Base-by-base conservation (phyloP, 2,797 vertebrate genomes). In the Premnoplex brunnescens region DNA sequence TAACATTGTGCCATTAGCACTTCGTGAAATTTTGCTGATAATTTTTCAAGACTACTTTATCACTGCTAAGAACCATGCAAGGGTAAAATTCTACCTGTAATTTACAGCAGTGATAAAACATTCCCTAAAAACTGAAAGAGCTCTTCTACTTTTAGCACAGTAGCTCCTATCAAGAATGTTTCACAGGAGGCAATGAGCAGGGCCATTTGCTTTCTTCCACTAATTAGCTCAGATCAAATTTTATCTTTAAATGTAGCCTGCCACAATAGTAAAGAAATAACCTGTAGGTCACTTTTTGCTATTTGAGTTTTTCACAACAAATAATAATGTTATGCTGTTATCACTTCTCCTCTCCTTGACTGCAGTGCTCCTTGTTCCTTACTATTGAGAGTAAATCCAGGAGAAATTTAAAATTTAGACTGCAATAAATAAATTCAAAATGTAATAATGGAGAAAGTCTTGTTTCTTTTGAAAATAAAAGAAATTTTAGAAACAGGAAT, bases 101-200 rank as follows among this genome's bases (percentile, higher is more conserved):
- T 94, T 94, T 97, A 87, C 76, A 94, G 36, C 54, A 41, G 28
- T 68, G 75, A 77, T 83, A 91, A 93, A 92, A 62, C 2, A 15
- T 55, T 77, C 48, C n/a, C 36, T 88, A 80, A 83, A 49, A 80
- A 92, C 36, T 34, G 46, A 85, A 94, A 89, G 28, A 91, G 7
- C 30, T 67, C 3, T 89, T 93, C 48, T 46, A 67, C 52, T 82
- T 75, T 74, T 82, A 76, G 24, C 56, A 36, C 9, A 18, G 32
- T 58, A 60, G 43, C n/a, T 74, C n/a, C n/a, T 56, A 60, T 66
- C 44, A 37, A 62, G 46, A 64, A 72, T 20, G 41, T 48, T 93
- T 92, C 94, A 43, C 54, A 64, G 26, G 20, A 93, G 19, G 20
- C n/a, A 68, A 4, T 44, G 44, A 91, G 72, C 54, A 76, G 62